Evolutionary conservation across 2,797 vertebrate genomes (phyloP).

Genomic region (Protonibea diacanthus): DNA sequence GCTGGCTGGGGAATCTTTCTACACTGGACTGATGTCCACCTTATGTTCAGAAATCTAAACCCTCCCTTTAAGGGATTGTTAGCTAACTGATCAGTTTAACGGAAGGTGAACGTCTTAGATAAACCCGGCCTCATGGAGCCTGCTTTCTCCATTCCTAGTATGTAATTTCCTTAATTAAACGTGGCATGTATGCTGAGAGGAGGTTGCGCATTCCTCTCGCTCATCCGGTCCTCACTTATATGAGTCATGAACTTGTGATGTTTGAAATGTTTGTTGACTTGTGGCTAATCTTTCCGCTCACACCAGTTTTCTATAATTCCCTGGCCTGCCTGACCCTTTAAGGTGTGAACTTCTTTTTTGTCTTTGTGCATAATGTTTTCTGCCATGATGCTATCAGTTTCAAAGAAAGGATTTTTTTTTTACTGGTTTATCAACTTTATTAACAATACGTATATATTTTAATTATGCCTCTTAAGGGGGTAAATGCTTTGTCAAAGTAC

Average conservation of each 20-base stretch:
- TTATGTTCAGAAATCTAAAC: background rate
- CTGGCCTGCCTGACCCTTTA: too few species aligned
- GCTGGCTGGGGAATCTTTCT: background rate
- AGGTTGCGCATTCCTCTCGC: too few species aligned
- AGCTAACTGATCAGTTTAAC: slow-evolving; percentile 1
- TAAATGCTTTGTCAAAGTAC: background rate
- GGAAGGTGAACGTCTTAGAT: background rate
- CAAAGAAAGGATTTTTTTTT: background rate
- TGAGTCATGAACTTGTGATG: background rate
- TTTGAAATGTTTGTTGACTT: too few species aligned
- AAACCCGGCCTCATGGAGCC: background rate
- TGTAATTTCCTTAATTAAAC: background rate
- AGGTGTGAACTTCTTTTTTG: too few species aligned
- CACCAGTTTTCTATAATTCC: too few species aligned
- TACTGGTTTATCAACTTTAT: background rate
- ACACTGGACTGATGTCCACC: background rate
- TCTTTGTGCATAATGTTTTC: too few species aligned
- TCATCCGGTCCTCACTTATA: background rate
- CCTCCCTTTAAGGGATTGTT: background rate
- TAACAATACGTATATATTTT: background rate
- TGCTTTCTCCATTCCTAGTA: background rate
- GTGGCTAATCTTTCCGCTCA: too few species aligned
- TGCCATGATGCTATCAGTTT: background rate
- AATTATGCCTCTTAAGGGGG: background rate
- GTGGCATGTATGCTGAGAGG: background rate